Conservation (phyloP, 2,797 vertebrate species). For the Semaprochilodus insignis region DNA sequence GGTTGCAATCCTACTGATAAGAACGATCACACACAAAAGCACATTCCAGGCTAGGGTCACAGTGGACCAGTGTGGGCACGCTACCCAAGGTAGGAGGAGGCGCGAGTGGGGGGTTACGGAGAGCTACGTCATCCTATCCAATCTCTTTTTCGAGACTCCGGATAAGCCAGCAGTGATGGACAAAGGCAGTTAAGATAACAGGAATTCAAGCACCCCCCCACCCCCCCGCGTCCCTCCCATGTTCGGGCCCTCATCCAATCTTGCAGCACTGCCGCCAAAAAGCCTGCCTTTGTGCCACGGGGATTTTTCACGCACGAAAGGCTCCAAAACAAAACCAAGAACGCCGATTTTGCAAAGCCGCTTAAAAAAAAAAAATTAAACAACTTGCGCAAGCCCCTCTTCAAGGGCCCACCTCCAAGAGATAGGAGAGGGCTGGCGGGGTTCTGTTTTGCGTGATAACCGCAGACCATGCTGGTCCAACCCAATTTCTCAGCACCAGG, state of each 20-base stretch:
- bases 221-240: conserved; percentile 19
- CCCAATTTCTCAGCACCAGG: conserved; percentile 58
- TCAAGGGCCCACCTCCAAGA: conserved; percentile 56
- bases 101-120: not conserved
- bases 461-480: conserved; percentile 43
- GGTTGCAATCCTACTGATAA: conserved; percentile 44
- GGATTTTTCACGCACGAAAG: conserved; percentile 62
- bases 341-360: conserved; percentile 62
- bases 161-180: conserved; percentile 45
- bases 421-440: conserved; percentile 46
- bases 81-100: not conserved
- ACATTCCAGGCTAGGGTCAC: conserved; percentile 44
- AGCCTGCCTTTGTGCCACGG: conserved; percentile 50
- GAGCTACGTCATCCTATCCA: conserved; percentile 41
- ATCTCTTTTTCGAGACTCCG: conserved; percentile 40
- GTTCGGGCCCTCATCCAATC: conserved; percentile 31
- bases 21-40: conserved; percentile 22
- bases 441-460: conserved; percentile 61
- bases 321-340: conserved; percentile 63
- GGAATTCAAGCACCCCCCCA: conserved; percentile 19
- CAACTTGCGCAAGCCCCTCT: conserved; percentile 42
- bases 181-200: conserved; percentile 54
- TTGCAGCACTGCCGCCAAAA: conserved; percentile 25
- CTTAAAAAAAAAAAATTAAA: conserved; percentile 60
- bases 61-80: conserved; percentile 30